phyloP scores from a whole-genome alignment of 2,888 invertebrate genomes.

The Drosophila percnosoma region DNA sequence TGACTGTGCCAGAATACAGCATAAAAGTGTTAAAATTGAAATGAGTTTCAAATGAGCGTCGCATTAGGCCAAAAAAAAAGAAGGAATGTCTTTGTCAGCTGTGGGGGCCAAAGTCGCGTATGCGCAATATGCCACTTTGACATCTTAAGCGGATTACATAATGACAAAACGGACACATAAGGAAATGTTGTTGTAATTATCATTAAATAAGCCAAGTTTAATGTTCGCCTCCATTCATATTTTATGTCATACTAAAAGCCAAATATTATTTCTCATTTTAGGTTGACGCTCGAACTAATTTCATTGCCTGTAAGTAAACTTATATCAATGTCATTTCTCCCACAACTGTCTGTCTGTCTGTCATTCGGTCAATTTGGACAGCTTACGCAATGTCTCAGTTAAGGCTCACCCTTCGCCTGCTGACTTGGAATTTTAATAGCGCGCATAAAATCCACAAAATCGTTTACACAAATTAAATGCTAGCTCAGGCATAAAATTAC shows the following conservation, averaged over 20 bases:
- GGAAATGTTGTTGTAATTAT: not conserved
- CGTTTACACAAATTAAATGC: conserved; percentile 80
- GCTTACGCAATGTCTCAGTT: conserved; percentile 10
- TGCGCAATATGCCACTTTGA: conserved; percentile 48
- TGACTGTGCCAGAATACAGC: conserved; percentile 21
- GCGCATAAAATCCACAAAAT: conserved; percentile 78
- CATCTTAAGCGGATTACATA: conserved; percentile 55
- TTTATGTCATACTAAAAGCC: not conserved
- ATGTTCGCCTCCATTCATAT: not conserved
- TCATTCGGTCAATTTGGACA: conserved; percentile 33
- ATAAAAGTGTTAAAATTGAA: conserved; percentile 79
- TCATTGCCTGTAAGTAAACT: conserved; percentile 3
- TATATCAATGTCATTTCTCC: not conserved
- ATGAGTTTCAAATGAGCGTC: conserved; percentile 72
- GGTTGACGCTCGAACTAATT: not conserved
- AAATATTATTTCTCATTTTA: conserved; percentile 1
- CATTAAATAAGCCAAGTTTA: not conserved
- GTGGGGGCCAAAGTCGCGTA: conserved; percentile 69
- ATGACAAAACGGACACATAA: not conserved
- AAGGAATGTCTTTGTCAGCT: conserved; percentile 56
- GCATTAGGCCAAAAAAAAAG: conserved; percentile 45
- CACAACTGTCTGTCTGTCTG: conserved; percentile 16
- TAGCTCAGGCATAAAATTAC: conserved; percentile 82
- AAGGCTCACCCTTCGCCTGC: not conserved
- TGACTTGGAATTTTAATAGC: conserved; percentile 60